Percentiles rank a stretch among this genome's conserved stretches.
Conservation (phyloP, 2,888 invertebrate genomes). For the Heliconius hortense region DNA sequence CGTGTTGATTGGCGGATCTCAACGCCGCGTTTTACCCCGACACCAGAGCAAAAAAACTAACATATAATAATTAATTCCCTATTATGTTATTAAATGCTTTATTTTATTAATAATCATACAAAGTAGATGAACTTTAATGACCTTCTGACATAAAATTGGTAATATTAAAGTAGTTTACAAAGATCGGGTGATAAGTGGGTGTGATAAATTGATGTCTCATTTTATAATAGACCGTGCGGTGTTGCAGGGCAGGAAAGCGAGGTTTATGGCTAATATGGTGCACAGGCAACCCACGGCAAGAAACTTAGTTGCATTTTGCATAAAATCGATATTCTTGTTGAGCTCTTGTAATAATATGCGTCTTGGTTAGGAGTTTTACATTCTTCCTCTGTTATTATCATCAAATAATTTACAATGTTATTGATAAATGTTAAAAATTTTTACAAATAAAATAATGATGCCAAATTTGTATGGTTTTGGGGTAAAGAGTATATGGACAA, state of each 20-base stretch:
- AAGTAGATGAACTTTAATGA: slow-evolving; percentile 24
- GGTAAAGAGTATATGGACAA: background rate
- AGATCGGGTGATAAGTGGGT: slow-evolving; percentile 53
- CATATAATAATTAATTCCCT: slow-evolving; percentile 6
- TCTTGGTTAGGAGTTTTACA: slow-evolving; percentile 24
- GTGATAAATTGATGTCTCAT: slow-evolving; percentile 62
- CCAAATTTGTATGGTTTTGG: background rate
- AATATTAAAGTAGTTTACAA: slow-evolving; percentile 43
- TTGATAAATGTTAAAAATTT: background rate
- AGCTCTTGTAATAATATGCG: slow-evolving; percentile 50
- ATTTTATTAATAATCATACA: slow-evolving; percentile 20
- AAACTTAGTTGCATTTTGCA: slow-evolving; percentile 74
- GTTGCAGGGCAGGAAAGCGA: slow-evolving; percentile 55
- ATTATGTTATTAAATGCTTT: background rate
- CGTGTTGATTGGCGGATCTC: too few species aligned
- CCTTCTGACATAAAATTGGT: slow-evolving; percentile 36
- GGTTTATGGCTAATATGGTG: slow-evolving; percentile 64
- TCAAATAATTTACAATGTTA: background rate
- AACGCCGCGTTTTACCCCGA: too few species aligned
- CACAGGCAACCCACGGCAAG: slow-evolving; percentile 54
- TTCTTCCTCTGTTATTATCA: background rate
- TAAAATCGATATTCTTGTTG: slow-evolving; percentile 65
- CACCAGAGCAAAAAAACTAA: too few species aligned
- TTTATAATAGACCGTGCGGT: slow-evolving; percentile 58
- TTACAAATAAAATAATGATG: background rate